Conservation (phyloP, 2,113 vertebrate genomes). For the Coregonus clupeaformis region DNA sequence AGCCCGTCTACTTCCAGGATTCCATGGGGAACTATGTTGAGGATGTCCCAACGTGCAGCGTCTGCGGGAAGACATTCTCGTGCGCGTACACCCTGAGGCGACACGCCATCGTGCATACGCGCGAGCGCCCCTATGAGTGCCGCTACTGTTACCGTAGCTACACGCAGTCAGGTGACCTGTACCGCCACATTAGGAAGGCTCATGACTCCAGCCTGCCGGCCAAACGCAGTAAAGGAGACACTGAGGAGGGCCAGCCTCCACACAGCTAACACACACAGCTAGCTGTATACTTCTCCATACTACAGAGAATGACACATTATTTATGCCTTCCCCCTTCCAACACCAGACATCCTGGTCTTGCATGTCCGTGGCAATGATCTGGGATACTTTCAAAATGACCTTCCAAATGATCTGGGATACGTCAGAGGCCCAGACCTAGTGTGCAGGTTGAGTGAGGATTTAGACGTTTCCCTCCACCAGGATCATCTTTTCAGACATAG, state of each 20-base stretch:
- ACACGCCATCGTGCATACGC: slow-evolving; percentile 91
- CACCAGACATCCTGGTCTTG: no score
- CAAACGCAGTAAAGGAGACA: slow-evolving; percentile 80
- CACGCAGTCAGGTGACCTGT: slow-evolving; percentile 92
- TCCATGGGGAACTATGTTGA: slow-evolving; percentile 82
- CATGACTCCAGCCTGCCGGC: slow-evolving; percentile 80
- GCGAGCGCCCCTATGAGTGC: slow-evolving; percentile 89
- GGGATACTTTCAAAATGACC: no score
- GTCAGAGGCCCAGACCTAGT: no score
- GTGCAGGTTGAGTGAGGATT: no score
- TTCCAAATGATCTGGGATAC: no score
- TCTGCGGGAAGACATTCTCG: slow-evolving; percentile 93
- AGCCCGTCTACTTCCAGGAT: slow-evolving; percentile 78
- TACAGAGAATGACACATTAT: not conserved
- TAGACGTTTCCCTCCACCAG: no score
- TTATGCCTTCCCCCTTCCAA: not conserved
- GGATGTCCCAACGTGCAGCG: slow-evolving; percentile 88
- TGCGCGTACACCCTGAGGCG: slow-evolving; percentile 89
- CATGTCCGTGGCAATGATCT: no score
- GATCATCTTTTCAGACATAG: no score
- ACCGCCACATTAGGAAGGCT: slow-evolving; percentile 90
- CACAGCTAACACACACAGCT: slow-evolving; percentile 43
- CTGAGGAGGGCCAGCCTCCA: slow-evolving; percentile 44
- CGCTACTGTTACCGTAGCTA: slow-evolving; percentile 92
- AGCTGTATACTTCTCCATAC: not conserved